A percentile compares a stretch with the other conserved stretches of the same genome.
phyloP scores from a whole-genome alignment of 2,888 invertebrate species.

The Ectropis crepuscularia region DNA sequence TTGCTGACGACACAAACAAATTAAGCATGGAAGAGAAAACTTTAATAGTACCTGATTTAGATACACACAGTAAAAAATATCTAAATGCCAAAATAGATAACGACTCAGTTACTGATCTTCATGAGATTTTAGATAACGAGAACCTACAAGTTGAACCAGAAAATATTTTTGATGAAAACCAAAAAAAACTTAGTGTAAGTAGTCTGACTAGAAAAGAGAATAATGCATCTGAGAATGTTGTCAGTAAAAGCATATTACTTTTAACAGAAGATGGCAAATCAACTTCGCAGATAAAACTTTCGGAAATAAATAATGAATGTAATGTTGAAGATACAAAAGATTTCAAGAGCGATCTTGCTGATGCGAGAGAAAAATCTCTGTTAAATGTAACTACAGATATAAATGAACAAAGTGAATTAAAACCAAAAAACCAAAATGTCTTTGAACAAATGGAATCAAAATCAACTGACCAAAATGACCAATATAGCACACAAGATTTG shows the following conservation, averaged over 20 bases:
- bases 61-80: not conserved
- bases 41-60: not conserved
- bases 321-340: not conserved
- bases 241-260: not conserved
- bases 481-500: conserved; percentile 13
- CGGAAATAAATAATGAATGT: not conserved
- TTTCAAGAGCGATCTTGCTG: conserved; percentile 8
- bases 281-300: too few species aligned
- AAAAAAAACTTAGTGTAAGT: not conserved
- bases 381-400: conserved; percentile 3
- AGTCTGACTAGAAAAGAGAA: not conserved
- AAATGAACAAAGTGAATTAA: conserved; percentile 3
- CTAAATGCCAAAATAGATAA: not conserved
- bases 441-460: too few species aligned
- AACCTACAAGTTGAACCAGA: not conserved
- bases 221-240: not conserved
- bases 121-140: not conserved
- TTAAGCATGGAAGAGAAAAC: too few species aligned
- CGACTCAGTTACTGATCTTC: not conserved
- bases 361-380: conserved; percentile 13
- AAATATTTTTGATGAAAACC: not conserved
- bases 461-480: not conserved
- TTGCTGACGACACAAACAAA: too few species aligned
- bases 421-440: conserved; percentile 8
- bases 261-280: too few species aligned